These are phyloP conservation scores for Apodemia mormo DNA, from an alignment of 2,888 invertebrate genomes.

Conservation along the genomic window DNA sequence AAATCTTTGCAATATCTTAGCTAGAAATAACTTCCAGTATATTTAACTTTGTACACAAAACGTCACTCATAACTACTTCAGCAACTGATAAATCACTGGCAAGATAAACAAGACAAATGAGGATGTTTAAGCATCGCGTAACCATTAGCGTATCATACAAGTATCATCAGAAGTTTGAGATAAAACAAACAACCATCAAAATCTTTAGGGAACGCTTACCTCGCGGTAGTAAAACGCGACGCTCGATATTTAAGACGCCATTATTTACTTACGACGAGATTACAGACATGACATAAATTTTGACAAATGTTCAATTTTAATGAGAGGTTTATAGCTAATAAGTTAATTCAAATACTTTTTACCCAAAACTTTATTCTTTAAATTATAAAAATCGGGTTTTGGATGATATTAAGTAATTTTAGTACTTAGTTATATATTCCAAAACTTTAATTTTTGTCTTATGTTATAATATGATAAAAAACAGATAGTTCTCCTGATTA, in stretches of 20 bases:
- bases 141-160: background rate
- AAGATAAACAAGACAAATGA: constrained; percentile 15
- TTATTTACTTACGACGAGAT: background rate
- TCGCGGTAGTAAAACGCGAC: background rate
- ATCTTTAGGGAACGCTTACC: background rate
- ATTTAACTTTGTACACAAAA: background rate
- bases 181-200: constrained; percentile 12
- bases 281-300: background rate
- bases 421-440: too few species aligned
- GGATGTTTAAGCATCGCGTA: constrained; percentile 1
- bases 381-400: too few species aligned
- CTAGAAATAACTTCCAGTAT: background rate
- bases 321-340: too few species aligned
- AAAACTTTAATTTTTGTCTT: too few species aligned
- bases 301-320: background rate
- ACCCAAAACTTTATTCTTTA: too few species aligned
- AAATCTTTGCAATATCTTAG: background rate
- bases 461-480: too few species aligned
- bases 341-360: too few species aligned
- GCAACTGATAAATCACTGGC: background rate
- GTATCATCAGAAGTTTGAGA: constrained; percentile 14
- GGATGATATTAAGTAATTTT: too few species aligned
- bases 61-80: constrained; percentile 4
- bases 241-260: background rate
- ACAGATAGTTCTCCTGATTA: too few species aligned